Evolutionary conservation across 2,888 invertebrate species (phyloP), one percentile per base, ranked within the genome.

Genomic region (Crossocerus cetratus): DNA sequence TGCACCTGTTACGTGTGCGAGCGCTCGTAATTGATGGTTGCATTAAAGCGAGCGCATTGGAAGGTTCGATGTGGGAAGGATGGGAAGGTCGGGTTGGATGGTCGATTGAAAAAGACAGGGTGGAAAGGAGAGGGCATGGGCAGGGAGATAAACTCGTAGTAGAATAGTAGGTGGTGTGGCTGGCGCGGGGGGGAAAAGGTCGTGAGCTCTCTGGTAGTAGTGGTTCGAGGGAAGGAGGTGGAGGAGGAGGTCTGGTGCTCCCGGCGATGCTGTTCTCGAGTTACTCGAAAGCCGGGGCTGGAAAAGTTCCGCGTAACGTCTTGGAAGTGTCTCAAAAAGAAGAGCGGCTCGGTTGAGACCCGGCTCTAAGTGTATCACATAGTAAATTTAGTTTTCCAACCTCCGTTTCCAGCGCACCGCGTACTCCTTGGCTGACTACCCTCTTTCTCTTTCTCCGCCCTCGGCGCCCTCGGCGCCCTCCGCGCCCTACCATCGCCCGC

Each of bases 311-410:
- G 81, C 65, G 83, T 86, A 89, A 86, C 88, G 86, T 90, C 87
- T 89, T 86, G 87, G 83, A 88, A 88, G 87, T 87, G 90, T 88
- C 86, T 88, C 85, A 84, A 88, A 89, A 88, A 84, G 86, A 86
- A 82, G 86, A 87, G 81, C 85, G 61, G 77, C 76, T 77, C 71
- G 79, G 69, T 72, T 64, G 79, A 78, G 72, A 71, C 75, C 68
- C 77, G 57, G 73, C 85, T 87, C 86, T 89, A 89, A 90, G 88
- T 89, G 88, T 90, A 90, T 90, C 90, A 89, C 90, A 90, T 88
- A 89, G 88, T 89, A 89, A 90, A 90, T 89, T 89, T 88, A 87
- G 88, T 90, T 88, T 88, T 79, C 85, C 85, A 82, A 86, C 83
- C 86, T 86, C 80, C 83, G 79, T 78, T 79, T 79, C 80, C 78